These are phyloP conservation scores for Phaetusa simplex DNA, from an alignment of 2,113 vertebrate genomes.

Conservation along the genomic window DNA sequence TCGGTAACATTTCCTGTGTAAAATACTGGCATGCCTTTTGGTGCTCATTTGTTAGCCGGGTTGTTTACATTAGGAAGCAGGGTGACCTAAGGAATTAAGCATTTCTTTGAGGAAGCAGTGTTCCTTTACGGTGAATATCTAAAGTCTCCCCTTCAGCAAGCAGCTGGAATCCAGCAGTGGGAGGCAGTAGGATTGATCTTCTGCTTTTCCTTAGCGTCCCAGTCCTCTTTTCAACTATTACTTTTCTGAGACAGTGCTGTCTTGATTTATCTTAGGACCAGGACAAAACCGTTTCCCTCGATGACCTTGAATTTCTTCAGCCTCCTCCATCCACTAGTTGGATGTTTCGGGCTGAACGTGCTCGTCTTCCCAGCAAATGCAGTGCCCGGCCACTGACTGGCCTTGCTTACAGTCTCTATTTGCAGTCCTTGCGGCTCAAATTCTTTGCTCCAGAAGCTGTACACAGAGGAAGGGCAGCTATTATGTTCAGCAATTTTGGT, in stretches of 20 bases:
- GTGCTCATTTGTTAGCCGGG: background rate
- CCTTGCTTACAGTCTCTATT: background rate
- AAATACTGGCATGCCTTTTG: conserved; percentile 3
- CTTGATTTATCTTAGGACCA: conserved; percentile 6
- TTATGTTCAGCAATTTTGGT: background rate
- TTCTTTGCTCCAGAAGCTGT: background rate
- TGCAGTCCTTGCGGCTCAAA: background rate
- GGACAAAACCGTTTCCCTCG: background rate
- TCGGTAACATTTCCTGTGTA: background rate
- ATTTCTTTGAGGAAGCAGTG: conserved; percentile 21
- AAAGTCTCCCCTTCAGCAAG: background rate
- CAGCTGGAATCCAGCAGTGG: conserved; percentile 6
- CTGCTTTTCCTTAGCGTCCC: background rate
- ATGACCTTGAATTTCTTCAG: conserved; percentile 26
- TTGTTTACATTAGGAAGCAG: conserved; percentile 28
- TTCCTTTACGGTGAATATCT: background rate
- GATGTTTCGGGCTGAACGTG: background rate
- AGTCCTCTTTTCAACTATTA: background rate
- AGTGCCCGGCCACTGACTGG: background rate
- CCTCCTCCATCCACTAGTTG: background rate
- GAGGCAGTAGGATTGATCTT: conserved; percentile 24
- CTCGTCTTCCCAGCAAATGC: background rate
- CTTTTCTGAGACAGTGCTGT: background rate
- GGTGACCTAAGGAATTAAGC: background rate
- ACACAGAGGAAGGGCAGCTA: background rate